phyloP scores from a whole-genome alignment of 2,888 invertebrate species.

The Ectemnius cavifrons region DNA sequence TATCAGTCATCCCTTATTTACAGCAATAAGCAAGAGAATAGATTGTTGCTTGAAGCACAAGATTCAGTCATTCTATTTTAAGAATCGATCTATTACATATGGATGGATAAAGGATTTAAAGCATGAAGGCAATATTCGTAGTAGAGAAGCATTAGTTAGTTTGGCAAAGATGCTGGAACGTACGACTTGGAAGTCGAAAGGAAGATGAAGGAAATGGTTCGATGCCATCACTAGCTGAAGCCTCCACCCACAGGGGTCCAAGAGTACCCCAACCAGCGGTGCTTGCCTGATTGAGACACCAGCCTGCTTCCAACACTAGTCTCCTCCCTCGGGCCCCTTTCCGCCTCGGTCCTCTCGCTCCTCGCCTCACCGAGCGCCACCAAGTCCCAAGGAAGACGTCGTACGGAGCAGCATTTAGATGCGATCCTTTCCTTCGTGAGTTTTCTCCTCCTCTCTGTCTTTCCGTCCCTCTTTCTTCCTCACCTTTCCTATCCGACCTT shows the following conservation, averaged over 20 bases:
- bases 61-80: too few species aligned
- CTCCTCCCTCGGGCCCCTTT: constrained; percentile 51
- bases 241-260: constrained; percentile 69
- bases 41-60: too few species aligned
- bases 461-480: constrained; percentile 38
- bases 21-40: too few species aligned
- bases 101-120: too few species aligned
- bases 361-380: neutral
- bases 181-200: neutral
- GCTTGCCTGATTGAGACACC: constrained; percentile 77
- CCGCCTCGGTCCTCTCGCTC: constrained; percentile 21
- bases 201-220: neutral
- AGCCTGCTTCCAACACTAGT: constrained; percentile 68
- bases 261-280: constrained; percentile 68
- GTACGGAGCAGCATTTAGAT: constrained; percentile 61
- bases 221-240: constrained; percentile 40
- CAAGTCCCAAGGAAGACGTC: constrained; percentile 41
- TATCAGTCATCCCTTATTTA: too few species aligned
- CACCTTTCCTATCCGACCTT: constrained; percentile 40
- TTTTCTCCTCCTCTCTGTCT: constrained; percentile 42
- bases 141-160: too few species aligned
- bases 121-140: too few species aligned
- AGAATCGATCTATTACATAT: too few species aligned
- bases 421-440: constrained; percentile 49
- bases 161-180: too few species aligned